A percentile compares a stretch with the other conserved stretches of the same genome.
Conservation (phyloP, 2,797 vertebrate species). For the Hephaestus fuliginosus region DNA sequence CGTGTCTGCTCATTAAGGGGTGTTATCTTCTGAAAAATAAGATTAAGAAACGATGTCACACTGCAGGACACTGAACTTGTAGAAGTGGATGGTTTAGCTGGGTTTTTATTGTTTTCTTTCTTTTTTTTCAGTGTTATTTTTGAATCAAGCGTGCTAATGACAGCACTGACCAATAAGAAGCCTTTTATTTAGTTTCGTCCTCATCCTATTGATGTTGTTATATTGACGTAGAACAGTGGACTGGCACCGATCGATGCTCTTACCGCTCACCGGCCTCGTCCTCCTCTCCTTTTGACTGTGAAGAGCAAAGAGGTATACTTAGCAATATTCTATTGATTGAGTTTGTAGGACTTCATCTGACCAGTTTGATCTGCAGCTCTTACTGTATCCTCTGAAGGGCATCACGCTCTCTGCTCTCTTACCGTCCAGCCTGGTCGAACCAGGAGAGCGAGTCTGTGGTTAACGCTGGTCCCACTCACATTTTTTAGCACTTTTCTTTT, state of each 20-base stretch:
- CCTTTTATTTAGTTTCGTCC: constrained; percentile 8
- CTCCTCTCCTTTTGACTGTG: constrained; percentile 38
- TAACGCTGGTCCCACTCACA: neutral
- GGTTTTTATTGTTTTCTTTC: constrained; percentile 2
- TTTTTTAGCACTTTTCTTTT: neutral
- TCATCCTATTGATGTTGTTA: constrained; percentile 34
- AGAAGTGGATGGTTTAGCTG: neutral
- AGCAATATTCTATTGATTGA: constrained; percentile 62
- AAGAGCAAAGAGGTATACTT: constrained; percentile 54
- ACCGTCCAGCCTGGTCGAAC: constrained; percentile 85
- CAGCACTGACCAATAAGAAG: constrained; percentile 11
- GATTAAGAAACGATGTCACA: neutral
- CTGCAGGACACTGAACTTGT: neutral
- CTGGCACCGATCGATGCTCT: constrained; percentile 71
- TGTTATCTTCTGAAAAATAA: neutral
- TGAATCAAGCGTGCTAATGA: neutral
- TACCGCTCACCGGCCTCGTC: constrained; percentile 70
- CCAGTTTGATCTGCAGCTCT: constrained; percentile 55
- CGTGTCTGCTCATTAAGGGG: neutral
- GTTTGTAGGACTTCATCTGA: constrained; percentile 39
- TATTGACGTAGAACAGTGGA: constrained; percentile 46
- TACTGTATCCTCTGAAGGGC: constrained; percentile 53
- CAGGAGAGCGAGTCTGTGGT: constrained; percentile 85
- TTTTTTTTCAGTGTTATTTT: neutral
- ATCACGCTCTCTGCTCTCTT: neutral